Evolutionary conservation across 2,888 invertebrate species (phyloP).

Genomic region (Volucella inflata): DNA sequence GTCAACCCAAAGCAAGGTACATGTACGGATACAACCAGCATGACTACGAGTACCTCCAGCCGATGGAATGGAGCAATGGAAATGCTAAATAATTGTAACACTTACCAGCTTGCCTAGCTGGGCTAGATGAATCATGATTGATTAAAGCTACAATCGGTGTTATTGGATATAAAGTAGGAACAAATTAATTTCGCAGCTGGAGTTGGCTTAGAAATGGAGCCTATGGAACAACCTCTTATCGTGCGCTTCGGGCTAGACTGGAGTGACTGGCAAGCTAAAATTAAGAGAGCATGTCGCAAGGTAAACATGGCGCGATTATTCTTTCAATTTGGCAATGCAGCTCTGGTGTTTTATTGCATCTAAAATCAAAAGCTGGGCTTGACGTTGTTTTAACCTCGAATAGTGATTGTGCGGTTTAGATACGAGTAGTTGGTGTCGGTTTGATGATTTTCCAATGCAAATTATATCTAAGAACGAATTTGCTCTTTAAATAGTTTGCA

Average conservation of each 20-base stretch:
- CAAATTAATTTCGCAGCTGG: conserved; percentile 76
- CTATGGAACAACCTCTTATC: conserved; percentile 15
- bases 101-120: conserved; percentile 63
- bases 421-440: conserved; percentile 21
- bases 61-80: conserved; percentile 44
- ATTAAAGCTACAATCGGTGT: conserved; percentile 75
- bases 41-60: not conserved
- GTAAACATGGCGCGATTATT: conserved; percentile 63
- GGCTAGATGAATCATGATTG: conserved; percentile 71
- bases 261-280: conserved; percentile 1
- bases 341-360: conserved; percentile 23
- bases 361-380: conserved; percentile 38
- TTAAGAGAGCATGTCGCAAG: conserved; percentile 59
- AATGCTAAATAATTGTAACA: conserved; percentile 75
- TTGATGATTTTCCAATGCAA: conserved; percentile 18
- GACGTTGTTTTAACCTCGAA: conserved; percentile 40
- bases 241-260: not conserved
- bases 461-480: not conserved
- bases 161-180: conserved; percentile 75
- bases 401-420: conserved; percentile 36
- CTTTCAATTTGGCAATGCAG: conserved; percentile 46
- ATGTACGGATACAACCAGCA: not conserved
- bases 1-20: conserved; percentile 67
- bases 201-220: conserved; percentile 55
- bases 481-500: not conserved